Base-by-base conservation (phyloP, 2,113 vertebrate genomes). In the Bubo scandiacus region DNA sequence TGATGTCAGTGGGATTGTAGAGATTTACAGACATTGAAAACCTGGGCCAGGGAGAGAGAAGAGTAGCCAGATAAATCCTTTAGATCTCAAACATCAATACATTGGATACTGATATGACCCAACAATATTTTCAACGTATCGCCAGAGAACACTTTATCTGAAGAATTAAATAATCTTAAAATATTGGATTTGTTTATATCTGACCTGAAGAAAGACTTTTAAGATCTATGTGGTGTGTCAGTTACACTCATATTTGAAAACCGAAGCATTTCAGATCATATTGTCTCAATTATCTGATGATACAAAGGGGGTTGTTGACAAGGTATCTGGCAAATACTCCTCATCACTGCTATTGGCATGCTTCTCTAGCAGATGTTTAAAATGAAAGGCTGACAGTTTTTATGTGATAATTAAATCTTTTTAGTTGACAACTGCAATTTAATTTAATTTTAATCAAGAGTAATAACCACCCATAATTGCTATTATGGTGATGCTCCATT, bases 371-470 rank as follows among this genome's bases (percentile, higher is more conserved):
- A 98, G 98, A 97, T 98, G 97, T 97, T 97, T 95, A 95, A 98
- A 97, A 97, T 92, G 95, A 97, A 95, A 97, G 67, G 30, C 86
- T 97, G 96, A 94, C 95, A 95, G 85, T 70, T 98, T 97, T 97
- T 96, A 95, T 96, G 94, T 65, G 77, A 91, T 97, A 97, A 98
- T 98, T 97, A 97, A 97, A 95, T 96, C 91, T 90, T 59, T 96
- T 97, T 88, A 90, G 88, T 96, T 97, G 95, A 97, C 92, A 97
- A 98, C 96, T 94, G 96, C 84, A 96, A 88, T 97, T 97, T 97
- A 97, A 98, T 97, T 97, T 96, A 96, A 97, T 97, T 98, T 97
- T 97, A 98, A 98, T 98, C 96, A 97, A 96, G 95, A 98, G 82
- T 96, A 98, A 97, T 97, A 97, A 96, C 94, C 93, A 92, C 71